These are phyloP conservation scores for Monochamus saltuarius DNA, from an alignment of 1,140 invertebrate species.

Conservation along the genomic window DNA sequence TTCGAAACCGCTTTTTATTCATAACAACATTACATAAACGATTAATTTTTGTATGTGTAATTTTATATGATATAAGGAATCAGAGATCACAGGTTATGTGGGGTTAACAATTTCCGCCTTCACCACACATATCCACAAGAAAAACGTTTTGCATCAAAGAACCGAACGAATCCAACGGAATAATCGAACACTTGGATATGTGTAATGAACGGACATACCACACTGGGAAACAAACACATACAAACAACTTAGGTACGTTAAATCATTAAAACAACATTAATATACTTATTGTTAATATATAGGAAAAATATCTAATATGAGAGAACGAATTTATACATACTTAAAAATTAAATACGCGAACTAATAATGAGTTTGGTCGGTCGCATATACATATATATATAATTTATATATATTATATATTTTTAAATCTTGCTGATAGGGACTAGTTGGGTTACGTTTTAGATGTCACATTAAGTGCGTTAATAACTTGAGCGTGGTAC, in stretches of 20 bases:
- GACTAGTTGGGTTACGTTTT: constrained; percentile 48
- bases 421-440: constrained; percentile 44
- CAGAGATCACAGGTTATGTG: constrained; percentile 52
- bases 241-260: constrained; percentile 45
- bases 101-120: constrained; percentile 37
- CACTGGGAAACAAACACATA: constrained; percentile 36
- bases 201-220: constrained; percentile 26
- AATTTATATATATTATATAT: constrained; percentile 39
- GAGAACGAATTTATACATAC: constrained; percentile 37
- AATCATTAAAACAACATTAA: constrained; percentile 46
- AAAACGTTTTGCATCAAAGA: background rate
- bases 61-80: constrained; percentile 47
- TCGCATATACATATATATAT: constrained; percentile 35
- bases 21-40: constrained; percentile 41
- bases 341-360: constrained; percentile 41
- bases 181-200: constrained; percentile 4
- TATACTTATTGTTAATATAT: constrained; percentile 43
- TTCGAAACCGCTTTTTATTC: constrained; percentile 17
- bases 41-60: constrained; percentile 48
- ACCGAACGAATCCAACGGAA: background rate
- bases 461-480: constrained; percentile 47
- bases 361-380: constrained; percentile 47
- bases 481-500: constrained; percentile 43
- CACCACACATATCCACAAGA: constrained; percentile 22
- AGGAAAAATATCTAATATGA: constrained; percentile 47